Evolutionary conservation across 2,888 invertebrate genomes (phyloP).

Genomic region (Apamea crenata): DNA sequence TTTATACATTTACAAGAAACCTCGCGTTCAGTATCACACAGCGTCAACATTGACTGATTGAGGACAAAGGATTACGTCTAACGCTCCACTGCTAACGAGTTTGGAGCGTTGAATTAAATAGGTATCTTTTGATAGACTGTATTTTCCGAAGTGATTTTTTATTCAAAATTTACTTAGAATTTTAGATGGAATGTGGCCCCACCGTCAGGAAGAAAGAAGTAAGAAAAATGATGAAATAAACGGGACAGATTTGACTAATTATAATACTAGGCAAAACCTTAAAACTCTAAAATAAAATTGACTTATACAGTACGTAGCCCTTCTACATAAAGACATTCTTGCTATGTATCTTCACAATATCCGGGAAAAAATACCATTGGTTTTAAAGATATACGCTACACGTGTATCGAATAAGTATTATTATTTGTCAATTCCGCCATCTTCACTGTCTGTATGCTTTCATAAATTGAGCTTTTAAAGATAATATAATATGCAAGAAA

Average conservation of each 20-base stretch:
- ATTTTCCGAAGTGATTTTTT: background rate
- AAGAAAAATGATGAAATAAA: constrained; percentile 51
- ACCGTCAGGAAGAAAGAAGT: constrained; percentile 63
- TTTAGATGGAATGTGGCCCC: constrained; percentile 54
- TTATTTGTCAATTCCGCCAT: constrained; percentile 1
- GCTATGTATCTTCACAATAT: background rate
- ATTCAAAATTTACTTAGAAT: background rate
- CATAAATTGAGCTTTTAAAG: background rate
- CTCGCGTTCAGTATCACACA: constrained; percentile 13
- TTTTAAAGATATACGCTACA: background rate
- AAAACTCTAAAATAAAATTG: background rate
- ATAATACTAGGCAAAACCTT: background rate
- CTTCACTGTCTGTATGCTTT: background rate
- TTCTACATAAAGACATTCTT: background rate
- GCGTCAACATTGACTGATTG: constrained; percentile 33
- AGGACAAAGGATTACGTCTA: constrained; percentile 24
- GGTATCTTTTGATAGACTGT: background rate
- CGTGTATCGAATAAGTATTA: constrained; percentile 3
- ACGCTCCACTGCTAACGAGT: constrained; percentile 22
- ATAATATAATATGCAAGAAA: background rate
- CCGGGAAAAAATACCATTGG: background rate
- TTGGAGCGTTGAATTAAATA: constrained; percentile 12
- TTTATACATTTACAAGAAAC: constrained; percentile 7
- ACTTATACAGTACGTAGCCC: background rate
- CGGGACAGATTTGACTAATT: constrained; percentile 10